Percentiles rank a stretch among this genome's conserved stretches.
Evolutionary conservation across 2,797 vertebrate genomes (phyloP).

Genomic region (Lepidocolaptes lacrymiger): DNA sequence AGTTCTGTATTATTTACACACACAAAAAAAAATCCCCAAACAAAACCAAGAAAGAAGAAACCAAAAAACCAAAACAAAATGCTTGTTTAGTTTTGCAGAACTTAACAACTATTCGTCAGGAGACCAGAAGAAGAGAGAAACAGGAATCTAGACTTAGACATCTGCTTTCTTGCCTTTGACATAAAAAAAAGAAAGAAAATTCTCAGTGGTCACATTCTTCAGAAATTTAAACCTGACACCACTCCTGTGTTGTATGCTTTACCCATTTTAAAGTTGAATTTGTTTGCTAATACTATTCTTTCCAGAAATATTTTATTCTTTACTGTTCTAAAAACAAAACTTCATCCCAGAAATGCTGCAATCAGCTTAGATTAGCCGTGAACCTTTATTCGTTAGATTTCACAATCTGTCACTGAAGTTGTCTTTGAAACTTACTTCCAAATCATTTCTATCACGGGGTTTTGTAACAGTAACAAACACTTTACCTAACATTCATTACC

Average conservation of each 20-base stretch:
- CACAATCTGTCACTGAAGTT: not conserved
- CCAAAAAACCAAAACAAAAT: not conserved
- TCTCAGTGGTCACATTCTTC: not conserved
- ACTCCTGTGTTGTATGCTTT: not conserved
- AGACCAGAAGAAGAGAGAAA: not conserved
- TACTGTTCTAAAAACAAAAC: not conserved
- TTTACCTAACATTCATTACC: not conserved
- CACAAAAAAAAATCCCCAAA: not conserved
- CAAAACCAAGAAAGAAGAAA: too few relatives aligned
- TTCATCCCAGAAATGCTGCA: not conserved
- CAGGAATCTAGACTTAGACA: not conserved
- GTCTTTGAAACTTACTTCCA: not conserved
- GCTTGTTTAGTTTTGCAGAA: not conserved
- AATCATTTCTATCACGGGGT: not conserved
- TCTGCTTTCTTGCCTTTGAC: not conserved
- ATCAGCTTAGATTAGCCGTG: not conserved
- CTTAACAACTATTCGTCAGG: not conserved
- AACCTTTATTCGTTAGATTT: not conserved
- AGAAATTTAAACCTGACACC: not conserved
- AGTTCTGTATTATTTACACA: not conserved
- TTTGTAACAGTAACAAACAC: not conserved
- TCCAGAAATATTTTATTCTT: not conserved
- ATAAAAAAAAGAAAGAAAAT: not conserved
- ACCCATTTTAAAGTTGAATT: not conserved
- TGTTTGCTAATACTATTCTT: not conserved